Base-by-base conservation (phyloP, 2,888 invertebrate species). In the Palloptera scutellata region DNA sequence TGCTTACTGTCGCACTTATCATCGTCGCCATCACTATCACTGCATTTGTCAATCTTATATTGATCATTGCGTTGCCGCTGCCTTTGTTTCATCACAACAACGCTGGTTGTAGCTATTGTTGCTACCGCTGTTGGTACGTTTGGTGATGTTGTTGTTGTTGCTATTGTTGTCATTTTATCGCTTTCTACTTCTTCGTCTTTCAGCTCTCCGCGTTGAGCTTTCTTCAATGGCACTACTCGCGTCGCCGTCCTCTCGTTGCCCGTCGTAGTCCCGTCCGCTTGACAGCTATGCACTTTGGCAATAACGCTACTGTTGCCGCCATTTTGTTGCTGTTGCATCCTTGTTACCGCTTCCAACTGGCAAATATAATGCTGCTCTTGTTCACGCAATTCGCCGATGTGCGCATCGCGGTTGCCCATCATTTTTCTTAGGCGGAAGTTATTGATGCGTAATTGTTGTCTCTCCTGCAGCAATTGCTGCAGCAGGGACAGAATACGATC, bases 401-500 rank as follows among this genome's bases (percentile, higher is more conserved):
- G 81, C 69, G 79, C 79, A 67, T 84, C 83, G 67, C 82, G 80
- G 51, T 81, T 81, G 48, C 81, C 80, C 43, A 83, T 69, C 68
- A 83, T 77, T 66, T 84, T 81, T 55, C 81, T 78, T 59, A 83
- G 70, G 61, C 83, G 83, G 57, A 79, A 72, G 69, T 83, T 84
- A 60, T 81, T 83, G 69, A 77, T 79, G 61, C 84, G 79, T 69
- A 80, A 78, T 67, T 83, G 83, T 60, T 81, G 79, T 66, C 85
- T 85, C 72, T 85, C 84, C 61, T 83, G 83, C 70, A 84, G 70
- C 64, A 85, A 72, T 13, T 79, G 77, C 69, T 83, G 83, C 59
- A 85, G 74, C 67, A 85, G 72, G 30, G 81, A 79, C 66, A 85
- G 70, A 42, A 85, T 81, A 48, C 83, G 81, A 61, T 85, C 84